phyloP scores from a whole-genome alignment of 2,888 invertebrate genomes.

The Sussaba pulchella region DNA sequence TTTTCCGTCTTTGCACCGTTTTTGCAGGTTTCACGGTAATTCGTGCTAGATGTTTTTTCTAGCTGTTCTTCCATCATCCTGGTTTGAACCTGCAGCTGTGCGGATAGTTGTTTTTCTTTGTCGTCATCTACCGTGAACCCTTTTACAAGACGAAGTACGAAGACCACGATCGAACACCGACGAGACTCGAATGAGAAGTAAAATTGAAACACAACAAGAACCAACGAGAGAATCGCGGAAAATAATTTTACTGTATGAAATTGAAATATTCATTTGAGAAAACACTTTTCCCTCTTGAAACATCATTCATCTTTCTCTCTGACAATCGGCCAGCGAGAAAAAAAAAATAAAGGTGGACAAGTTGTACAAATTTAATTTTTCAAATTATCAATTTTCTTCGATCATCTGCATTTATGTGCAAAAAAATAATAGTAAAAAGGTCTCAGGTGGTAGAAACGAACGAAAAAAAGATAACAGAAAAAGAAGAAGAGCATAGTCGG shows the following conservation, averaged over 20 bases:
- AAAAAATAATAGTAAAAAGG: conserved; percentile 20
- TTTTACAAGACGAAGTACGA: background rate
- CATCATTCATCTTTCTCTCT: background rate
- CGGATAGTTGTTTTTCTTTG: background rate
- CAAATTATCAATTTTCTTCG: background rate
- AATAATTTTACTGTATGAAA: background rate
- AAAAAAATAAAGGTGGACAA: background rate
- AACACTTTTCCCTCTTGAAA: background rate
- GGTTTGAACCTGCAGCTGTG: background rate
- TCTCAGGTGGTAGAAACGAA: background rate
- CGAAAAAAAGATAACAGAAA: background rate
- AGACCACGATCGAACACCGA: background rate
- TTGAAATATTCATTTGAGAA: background rate
- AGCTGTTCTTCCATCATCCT: conserved; percentile 5
- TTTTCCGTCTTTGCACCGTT: conserved; percentile 27
- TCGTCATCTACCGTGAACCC: conserved; percentile 2
- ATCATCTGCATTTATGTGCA: background rate
- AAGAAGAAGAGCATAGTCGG: conserved; percentile 13
- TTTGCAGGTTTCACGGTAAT: conserved; percentile 43
- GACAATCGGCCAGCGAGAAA: background rate
- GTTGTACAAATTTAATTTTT: background rate
- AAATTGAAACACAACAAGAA: background rate
- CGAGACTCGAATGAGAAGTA: background rate
- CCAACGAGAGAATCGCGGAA: background rate
- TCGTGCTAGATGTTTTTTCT: conserved; percentile 35